Base-by-base conservation (phyloP, 2,113 vertebrate species). In the Cettia cetti region DNA sequence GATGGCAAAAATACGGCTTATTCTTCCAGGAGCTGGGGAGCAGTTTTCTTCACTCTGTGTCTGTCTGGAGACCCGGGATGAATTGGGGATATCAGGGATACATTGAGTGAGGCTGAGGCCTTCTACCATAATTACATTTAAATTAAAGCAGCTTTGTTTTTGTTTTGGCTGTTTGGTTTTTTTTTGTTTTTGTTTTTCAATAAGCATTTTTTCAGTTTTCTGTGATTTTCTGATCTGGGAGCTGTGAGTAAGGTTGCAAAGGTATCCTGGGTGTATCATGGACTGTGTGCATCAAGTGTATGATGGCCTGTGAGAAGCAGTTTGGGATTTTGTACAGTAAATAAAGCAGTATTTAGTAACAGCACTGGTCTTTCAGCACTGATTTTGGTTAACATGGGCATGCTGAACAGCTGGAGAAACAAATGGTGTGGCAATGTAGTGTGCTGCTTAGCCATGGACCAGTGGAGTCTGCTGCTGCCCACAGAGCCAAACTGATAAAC, bases 51-150 rank as follows among this genome's bases (percentile, higher is more conserved):
- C 35, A 11, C 3, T 39, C 28, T 47, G 7, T 63, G 11, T 57
- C 47, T 71, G 9, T 60, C 66, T 56, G 63, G 56, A 68, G n/a
- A 20, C 6, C 4, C 26, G 23, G 47, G 47, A 17, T 54, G 33
- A 50, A 24, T 3, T 22, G 3, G 22, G 39, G 28, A 26, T 24
- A 15, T n/a, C 21, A 33, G n/a, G 24, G 31, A 24, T 44, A 20
- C 0, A 0, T 20, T 37, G 5, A 1, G 3, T n/a, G 56, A 68
- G 44, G 31, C 57, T 13, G 11, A 82, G 24, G 8, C 7, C 39
- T 76, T 28, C 11, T 49, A 11, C 31, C 1, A 6, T 33, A 16
- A 61, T 7, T 16, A 12, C 9, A 3, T 60, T 64, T 76, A 39
- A 40, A 30, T 40, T 65, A 26, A 92, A 86, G 37, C n/a, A n/a